Conservation (phyloP, 2,797 vertebrate species). For the Synaphobranchus kaupii region DNA sequence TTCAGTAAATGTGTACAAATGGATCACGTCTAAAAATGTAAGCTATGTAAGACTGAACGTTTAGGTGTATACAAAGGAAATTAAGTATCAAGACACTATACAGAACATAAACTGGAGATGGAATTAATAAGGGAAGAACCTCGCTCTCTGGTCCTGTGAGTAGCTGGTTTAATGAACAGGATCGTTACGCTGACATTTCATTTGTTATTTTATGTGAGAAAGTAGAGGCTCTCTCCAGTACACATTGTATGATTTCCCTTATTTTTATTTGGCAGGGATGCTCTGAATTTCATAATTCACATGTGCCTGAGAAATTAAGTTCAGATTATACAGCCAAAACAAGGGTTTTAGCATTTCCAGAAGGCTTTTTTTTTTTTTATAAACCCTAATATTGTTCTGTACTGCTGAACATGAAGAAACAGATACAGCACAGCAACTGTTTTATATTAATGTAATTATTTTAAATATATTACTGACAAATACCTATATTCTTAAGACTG, state of each 20-base stretch:
- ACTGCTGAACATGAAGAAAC: constrained; percentile 38
- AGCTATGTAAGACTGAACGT: not conserved
- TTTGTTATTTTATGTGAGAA: not conserved
- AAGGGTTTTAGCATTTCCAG: constrained; percentile 15
- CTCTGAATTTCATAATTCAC: constrained; percentile 40
- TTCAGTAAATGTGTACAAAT: not conserved
- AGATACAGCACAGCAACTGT: constrained; percentile 38
- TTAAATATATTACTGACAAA: constrained; percentile 25
- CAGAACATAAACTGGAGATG: not conserved
- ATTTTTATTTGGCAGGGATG: not conserved
- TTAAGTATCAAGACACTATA: not conserved
- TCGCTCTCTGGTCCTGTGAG: not conserved
- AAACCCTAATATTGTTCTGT: constrained; percentile 36
- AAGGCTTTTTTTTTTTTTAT: constrained; percentile 12
- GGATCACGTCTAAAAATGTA: not conserved
- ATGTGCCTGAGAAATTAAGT: constrained; percentile 46
- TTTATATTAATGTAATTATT: constrained; percentile 29
- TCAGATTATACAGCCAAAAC: constrained; percentile 36
- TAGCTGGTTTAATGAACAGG: constrained; percentile 1
- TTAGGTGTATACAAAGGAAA: not conserved
- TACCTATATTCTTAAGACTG: constrained; percentile 19
- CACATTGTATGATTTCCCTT: not conserved
- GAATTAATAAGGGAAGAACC: not conserved
- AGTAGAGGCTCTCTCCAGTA: not conserved
- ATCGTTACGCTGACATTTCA: not conserved